Percentiles rank a stretch among this genome's conserved stretches.
Evolutionary conservation across 2,888 invertebrate genomes (phyloP).

Genomic region (Thera britannica): DNA sequence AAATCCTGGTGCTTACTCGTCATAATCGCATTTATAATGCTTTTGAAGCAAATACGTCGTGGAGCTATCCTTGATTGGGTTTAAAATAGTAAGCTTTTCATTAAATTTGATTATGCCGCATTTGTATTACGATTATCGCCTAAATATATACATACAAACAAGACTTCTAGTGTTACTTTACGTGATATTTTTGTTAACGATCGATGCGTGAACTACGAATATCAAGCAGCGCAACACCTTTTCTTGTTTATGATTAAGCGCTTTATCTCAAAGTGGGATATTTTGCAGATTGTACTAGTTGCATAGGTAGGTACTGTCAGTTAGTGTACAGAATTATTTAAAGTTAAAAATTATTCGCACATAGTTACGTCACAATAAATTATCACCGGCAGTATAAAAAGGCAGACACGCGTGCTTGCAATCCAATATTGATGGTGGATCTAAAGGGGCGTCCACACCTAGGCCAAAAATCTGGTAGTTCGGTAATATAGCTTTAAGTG

Average conservation of each 20-base stretch:
- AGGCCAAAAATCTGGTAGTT: not conserved
- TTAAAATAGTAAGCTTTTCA: conserved; percentile 28
- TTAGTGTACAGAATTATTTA: conserved; percentile 61
- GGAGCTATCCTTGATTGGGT: conserved; percentile 4
- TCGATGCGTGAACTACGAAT: conserved; percentile 9
- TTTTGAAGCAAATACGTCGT: conserved; percentile 6
- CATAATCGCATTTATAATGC: conserved; percentile 16
- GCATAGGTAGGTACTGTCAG: conserved; percentile 41
- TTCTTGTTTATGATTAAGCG: not conserved
- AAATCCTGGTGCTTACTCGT: conserved; percentile 27
- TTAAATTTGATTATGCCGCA: conserved; percentile 24
- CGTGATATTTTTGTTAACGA: conserved; percentile 32
- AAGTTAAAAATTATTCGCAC: conserved; percentile 57
- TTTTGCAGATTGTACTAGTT: conserved; percentile 52
- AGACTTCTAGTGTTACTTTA: conserved; percentile 27
- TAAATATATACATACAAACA: conserved; percentile 30
- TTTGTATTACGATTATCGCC: conserved; percentile 32
- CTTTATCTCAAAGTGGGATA: conserved; percentile 1
- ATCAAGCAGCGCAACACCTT: not conserved
- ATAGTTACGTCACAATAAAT: conserved; percentile 71
- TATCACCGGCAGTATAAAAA: conserved; percentile 76
- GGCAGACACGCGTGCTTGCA: conserved; percentile 70
- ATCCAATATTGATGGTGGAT: conserved; percentile 54
- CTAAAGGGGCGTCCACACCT: conserved; percentile 8
- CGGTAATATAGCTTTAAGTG: not conserved